Percentiles rank a stretch among this genome's conserved stretches.
Conservation (phyloP, 2,113 vertebrate species). For the Pardalotus punctatus region DNA sequence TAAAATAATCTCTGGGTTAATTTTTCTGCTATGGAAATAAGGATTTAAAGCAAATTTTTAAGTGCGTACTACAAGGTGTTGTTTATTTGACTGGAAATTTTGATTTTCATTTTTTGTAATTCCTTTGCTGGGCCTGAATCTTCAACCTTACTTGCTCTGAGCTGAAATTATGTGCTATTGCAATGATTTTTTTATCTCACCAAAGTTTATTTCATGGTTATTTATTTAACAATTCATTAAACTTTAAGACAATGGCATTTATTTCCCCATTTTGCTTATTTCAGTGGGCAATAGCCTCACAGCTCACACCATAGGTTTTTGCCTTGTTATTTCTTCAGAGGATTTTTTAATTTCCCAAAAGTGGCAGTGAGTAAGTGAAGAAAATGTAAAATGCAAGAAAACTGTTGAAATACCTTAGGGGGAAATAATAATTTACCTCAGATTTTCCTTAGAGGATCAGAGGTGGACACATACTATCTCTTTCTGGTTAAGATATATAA, state of each 20-base stretch:
- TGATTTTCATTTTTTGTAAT: neutral
- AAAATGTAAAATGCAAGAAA: neutral
- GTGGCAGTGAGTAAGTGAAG: neutral
- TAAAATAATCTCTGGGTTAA: neutral
- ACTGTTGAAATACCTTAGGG: neutral
- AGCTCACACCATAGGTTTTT: fast-evolving
- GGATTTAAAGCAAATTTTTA: neutral
- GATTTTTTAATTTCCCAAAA: neutral
- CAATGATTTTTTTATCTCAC: neutral
- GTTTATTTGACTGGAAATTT: neutral
- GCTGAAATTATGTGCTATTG: neutral
- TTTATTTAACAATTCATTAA: neutral
- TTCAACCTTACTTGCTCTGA: neutral
- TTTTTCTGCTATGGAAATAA: neutral
- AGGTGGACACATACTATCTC: neutral
- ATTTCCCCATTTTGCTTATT: neutral
- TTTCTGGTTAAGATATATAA: neutral
- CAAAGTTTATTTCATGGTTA: neutral
- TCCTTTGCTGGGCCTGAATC: neutral
- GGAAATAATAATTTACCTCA: neutral
- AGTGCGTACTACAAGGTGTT: neutral
- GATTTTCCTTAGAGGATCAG: neutral
- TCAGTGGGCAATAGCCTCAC: neutral
- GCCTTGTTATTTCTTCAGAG: neutral
- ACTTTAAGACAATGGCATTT: neutral